Percentiles rank a stretch among this genome's conserved stretches.
These are phyloP conservation scores for Oxycera nigricornis DNA, from an alignment of 2,888 invertebrate species.

Conservation along the genomic window DNA sequence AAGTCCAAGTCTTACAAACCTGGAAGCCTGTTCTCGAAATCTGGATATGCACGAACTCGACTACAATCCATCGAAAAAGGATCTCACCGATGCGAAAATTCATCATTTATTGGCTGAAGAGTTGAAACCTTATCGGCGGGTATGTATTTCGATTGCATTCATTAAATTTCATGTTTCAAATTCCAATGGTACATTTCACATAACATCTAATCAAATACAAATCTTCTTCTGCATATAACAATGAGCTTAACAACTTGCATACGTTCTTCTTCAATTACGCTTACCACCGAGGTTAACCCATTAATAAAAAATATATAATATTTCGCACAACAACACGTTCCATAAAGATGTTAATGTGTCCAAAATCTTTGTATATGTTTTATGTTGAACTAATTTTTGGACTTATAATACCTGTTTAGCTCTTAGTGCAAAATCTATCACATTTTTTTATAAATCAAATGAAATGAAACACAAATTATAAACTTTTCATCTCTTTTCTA, in stretches of 20 bases:
- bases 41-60: slow-evolving; percentile 93
- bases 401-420: not conserved
- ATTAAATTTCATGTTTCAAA: no score
- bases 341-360: not conserved
- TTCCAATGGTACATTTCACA: not conserved
- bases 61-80: slow-evolving; percentile 90
- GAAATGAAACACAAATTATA: slow-evolving; percentile 8
- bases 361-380: not conserved
- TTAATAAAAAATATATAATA: not conserved
- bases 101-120: slow-evolving; percentile 92
- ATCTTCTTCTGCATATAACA: not conserved
- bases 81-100: slow-evolving; percentile 91
- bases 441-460: not conserved
- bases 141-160: slow-evolving; percentile 64
- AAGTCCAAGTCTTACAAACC: slow-evolving; percentile 83
- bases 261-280: not conserved
- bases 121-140: slow-evolving; percentile 85
- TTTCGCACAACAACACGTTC: not conserved
- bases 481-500: slow-evolving; percentile 19
- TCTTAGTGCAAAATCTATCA: not conserved
- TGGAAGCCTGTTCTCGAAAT: slow-evolving; percentile 86
- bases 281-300: not conserved
- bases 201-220: not conserved
- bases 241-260: slow-evolving; percentile 1
- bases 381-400: not conserved